phyloP scores from a whole-genome alignment of 2,888 invertebrate genomes.

The Oxyscelio sp. region DNA sequence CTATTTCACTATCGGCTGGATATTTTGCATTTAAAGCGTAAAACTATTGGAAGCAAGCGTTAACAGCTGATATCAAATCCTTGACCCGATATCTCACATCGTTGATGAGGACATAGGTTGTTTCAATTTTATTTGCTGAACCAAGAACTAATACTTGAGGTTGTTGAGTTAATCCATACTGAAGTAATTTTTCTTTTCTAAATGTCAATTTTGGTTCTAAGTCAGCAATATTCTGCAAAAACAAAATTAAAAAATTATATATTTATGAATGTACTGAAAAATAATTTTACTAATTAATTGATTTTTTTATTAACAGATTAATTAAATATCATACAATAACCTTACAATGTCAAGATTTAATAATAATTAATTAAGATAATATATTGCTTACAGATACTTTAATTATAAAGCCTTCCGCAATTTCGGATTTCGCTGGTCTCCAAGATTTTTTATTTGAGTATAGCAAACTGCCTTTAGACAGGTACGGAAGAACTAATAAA shows the following conservation, averaged over 20 bases:
- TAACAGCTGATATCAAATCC: not conserved
- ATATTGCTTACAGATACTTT: not conserved
- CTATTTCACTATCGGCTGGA: conserved; percentile 7
- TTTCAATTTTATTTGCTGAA: not conserved
- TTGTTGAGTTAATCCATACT: conserved; percentile 13
- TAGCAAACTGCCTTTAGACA: not conserved
- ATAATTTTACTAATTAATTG: not conserved
- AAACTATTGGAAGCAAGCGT: conserved; percentile 2
- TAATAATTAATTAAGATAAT: not conserved
- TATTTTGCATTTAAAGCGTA: conserved; percentile 22
- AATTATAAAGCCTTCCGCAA: conserved; percentile 8
- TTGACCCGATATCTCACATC: conserved; percentile 2
- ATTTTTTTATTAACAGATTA: not conserved
- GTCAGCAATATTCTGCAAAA: conserved; percentile 9
- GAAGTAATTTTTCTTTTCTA: not conserved
- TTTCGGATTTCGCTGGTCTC: conserved; percentile 9
- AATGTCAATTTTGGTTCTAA: conserved; percentile 6
- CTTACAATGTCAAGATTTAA: too few relatives aligned
- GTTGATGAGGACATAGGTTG: conserved; percentile 9
- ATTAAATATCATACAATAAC: not conserved
- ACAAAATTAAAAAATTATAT: not conserved
- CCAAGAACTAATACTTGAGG: conserved; percentile 14
- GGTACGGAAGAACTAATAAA: not conserved
- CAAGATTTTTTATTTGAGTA: not conserved
- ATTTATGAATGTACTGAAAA: not conserved